phyloP scores from a whole-genome alignment of 2,888 invertebrate species.

The Eupithecia vulgata region DNA sequence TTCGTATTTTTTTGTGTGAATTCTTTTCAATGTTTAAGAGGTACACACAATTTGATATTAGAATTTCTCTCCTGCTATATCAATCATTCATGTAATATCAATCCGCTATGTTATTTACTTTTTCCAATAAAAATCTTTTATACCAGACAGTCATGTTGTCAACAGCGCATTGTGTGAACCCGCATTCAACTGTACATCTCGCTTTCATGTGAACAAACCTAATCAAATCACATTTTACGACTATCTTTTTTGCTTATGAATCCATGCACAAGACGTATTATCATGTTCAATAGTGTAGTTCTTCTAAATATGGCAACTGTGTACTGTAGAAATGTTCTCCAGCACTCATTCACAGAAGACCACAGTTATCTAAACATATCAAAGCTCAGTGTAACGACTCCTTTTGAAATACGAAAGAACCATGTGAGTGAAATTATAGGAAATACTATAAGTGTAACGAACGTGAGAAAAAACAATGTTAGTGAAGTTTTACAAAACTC shows the following conservation, averaged over 20 bases:
- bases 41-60: background rate
- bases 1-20: background rate
- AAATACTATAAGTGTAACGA: background rate
- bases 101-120: background rate
- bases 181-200: background rate
- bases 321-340: background rate
- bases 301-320: background rate
- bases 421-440: too few relatives aligned
- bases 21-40: too few relatives aligned
- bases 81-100: background rate
- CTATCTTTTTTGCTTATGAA: background rate
- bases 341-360: background rate
- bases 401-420: background rate
- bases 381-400: background rate
- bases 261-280: background rate
- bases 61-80: background rate
- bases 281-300: background rate
- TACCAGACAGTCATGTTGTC: background rate
- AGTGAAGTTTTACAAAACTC: background rate
- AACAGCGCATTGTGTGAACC: background rate
- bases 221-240: background rate
- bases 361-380: background rate
- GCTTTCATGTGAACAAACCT: background rate
- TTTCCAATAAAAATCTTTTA: background rate
- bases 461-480: background rate